Conservation (phyloP, 2,888 invertebrate species). For the Liopterus haemorrhoidalis region DNA sequence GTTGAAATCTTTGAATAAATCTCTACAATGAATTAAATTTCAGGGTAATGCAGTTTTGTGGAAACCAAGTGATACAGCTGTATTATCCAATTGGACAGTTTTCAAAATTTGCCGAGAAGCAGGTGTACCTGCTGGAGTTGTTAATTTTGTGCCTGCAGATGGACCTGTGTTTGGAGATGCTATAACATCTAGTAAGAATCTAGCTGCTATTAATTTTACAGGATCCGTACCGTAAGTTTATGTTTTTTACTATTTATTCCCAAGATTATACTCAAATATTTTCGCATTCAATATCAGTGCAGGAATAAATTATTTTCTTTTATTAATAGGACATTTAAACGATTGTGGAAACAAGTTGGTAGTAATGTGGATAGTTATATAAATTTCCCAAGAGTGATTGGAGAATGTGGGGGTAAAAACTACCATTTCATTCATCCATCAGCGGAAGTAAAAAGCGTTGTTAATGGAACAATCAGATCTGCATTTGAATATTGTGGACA, state of each 20-base stretch:
- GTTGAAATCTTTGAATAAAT: too few relatives aligned
- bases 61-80: constrained; percentile 97
- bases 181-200: constrained; percentile 74
- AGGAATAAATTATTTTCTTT: constrained; percentile 12
- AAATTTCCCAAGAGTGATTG: constrained; percentile 89
- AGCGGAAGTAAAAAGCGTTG: constrained; percentile 77
- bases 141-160: constrained; percentile 94
- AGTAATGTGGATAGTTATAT: constrained; percentile 76
- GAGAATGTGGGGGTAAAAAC: constrained; percentile 99
- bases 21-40: constrained; percentile 19
- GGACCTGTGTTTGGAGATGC: constrained; percentile 92
- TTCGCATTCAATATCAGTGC: constrained; percentile 3
- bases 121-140: constrained; percentile 91
- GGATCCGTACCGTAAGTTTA: constrained; percentile 84
- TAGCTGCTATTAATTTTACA: constrained; percentile 96
- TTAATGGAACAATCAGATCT: constrained; percentile 78
- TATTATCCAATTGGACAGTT: constrained; percentile 91
- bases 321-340: constrained; percentile 72
- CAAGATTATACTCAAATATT: constrained; percentile 4
- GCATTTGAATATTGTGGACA: constrained; percentile 97
- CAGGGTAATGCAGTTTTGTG: constrained; percentile 94
- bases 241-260: background rate
- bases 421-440: constrained; percentile 94
- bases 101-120: constrained; percentile 92
- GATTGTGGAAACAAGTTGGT: constrained; percentile 89